Percentiles rank a stretch among this genome's conserved stretches.
Conservation (phyloP, 2,113 vertebrate species). For the Hippocampus zosterae region DNA sequence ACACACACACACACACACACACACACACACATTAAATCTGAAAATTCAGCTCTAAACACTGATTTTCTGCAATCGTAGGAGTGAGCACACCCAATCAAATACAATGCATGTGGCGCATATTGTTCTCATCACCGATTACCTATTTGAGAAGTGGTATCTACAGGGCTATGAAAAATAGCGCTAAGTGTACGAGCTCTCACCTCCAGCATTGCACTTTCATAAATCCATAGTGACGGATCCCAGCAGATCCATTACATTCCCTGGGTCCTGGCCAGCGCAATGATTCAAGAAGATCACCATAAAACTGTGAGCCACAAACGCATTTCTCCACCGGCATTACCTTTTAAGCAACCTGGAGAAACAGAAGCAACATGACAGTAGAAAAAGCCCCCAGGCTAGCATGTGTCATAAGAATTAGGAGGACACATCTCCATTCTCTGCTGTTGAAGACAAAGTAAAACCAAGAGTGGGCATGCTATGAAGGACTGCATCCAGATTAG, state of each 20-base stretch:
- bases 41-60: neutral
- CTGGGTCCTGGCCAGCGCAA: slow-evolving; percentile 80
- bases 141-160: slow-evolving; percentile 68
- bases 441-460: neutral
- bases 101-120: slow-evolving; percentile 52
- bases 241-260: slow-evolving; percentile 78
- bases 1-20: no score
- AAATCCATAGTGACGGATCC: slow-evolving; percentile 80
- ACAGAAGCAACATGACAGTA: slow-evolving; percentile 44
- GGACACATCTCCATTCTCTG: slow-evolving; percentile 33
- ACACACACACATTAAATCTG: neutral
- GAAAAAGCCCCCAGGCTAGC: slow-evolving; percentile 19
- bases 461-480: neutral
- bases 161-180: slow-evolving; percentile 54
- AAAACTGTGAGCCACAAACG: slow-evolving; percentile 61
- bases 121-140: slow-evolving; percentile 68
- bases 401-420: slow-evolving; percentile 19
- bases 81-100: slow-evolving; percentile 2
- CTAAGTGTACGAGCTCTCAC: slow-evolving; percentile 74
- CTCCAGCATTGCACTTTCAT: slow-evolving; percentile 63
- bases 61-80: no score
- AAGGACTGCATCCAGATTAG: no score
- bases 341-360: slow-evolving; percentile 50
- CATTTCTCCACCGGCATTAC: slow-evolving; percentile 52
- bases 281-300: slow-evolving; percentile 78